phyloP scores from a whole-genome alignment of 2,888 invertebrate species.

The Oscheius sp. region DNA sequence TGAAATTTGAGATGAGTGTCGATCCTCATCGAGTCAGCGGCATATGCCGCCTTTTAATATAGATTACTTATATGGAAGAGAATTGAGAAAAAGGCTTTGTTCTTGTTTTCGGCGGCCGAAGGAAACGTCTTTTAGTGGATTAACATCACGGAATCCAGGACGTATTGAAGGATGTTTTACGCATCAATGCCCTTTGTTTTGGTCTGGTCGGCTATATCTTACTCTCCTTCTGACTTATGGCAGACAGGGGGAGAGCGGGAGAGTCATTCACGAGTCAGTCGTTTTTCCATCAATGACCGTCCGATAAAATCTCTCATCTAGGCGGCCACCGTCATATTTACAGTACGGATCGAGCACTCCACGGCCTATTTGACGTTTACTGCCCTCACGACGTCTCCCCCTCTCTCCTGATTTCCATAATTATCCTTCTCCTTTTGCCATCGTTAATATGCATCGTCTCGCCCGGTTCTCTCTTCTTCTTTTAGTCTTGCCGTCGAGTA shows the following conservation, averaged over 20 bases:
- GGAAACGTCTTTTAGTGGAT: too few species aligned
- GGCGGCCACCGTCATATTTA: slow-evolving; percentile 22
- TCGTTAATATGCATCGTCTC: neutral
- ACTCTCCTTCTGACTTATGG: too few species aligned
- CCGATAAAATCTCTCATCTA: slow-evolving; percentile 20
- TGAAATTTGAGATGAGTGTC: neutral
- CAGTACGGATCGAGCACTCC: slow-evolving; percentile 27
- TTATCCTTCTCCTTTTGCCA: slow-evolving; percentile 3
- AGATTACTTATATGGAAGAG: neutral
- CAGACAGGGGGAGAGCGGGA: too few species aligned
- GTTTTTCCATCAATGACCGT: too few species aligned
- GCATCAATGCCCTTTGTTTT: too few species aligned
- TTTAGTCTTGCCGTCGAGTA: neutral
- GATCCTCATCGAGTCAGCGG: neutral
- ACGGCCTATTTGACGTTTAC: slow-evolving; percentile 19
- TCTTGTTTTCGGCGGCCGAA: too few species aligned
- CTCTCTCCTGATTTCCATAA: slow-evolving; percentile 27
- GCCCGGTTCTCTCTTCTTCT: neutral
- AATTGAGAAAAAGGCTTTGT: neutral
- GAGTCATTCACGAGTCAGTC: too few species aligned
- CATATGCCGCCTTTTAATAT: neutral
- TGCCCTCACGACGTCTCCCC: slow-evolving; percentile 14
- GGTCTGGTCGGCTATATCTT: too few species aligned
- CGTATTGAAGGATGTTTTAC: too few species aligned
- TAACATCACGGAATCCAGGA: too few species aligned